Conservation (phyloP, 2,888 invertebrate genomes). For the Candidula unifasciata region DNA sequence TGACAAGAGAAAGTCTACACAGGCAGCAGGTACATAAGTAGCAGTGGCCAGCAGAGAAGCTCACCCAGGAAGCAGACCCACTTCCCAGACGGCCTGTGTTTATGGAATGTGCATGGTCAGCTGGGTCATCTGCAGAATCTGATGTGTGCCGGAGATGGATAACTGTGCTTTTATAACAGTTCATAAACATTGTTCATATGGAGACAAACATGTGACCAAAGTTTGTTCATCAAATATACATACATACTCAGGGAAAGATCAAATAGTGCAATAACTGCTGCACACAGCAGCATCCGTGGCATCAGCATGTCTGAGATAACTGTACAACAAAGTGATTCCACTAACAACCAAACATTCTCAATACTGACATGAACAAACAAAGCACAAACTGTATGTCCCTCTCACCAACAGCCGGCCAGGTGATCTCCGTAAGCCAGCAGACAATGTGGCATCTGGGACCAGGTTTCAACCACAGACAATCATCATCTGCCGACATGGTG, state of each 20-base stretch:
- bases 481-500: too few species aligned
- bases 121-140: background rate
- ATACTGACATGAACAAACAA: too few species aligned
- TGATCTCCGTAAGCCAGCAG: background rate
- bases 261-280: too few species aligned
- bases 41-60: background rate
- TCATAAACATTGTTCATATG: background rate
- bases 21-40: background rate
- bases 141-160: background rate
- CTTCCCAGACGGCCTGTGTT: background rate
- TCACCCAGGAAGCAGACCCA: background rate
- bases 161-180: too few species aligned
- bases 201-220: background rate
- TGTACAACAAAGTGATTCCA: background rate
- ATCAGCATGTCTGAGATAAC: background rate
- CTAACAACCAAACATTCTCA: background rate
- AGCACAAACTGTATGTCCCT: too few species aligned
- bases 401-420: too few species aligned
- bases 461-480: too few species aligned
- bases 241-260: background rate
- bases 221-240: background rate
- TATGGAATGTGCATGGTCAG: conserved; percentile 14
- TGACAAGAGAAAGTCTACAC: too few species aligned
- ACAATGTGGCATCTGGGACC: background rate
- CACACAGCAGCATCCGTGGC: too few species aligned